These are phyloP conservation scores for Girardia tigrina DNA, from an alignment of 2,888 invertebrate genomes.

Conservation along the genomic window DNA sequence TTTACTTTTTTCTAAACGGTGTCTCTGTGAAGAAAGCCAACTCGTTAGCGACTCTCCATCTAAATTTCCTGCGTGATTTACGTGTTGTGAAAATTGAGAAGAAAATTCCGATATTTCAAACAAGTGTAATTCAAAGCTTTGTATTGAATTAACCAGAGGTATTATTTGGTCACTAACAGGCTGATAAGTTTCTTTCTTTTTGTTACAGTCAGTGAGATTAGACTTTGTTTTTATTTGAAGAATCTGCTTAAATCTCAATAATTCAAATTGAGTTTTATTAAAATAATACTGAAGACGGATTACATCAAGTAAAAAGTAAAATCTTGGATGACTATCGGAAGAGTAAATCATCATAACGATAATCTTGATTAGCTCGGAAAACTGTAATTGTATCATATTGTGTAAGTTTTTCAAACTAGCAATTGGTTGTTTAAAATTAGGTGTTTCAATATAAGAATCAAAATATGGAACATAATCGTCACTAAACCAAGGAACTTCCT, in stretches of 20 bases:
- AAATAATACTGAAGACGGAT: not conserved
- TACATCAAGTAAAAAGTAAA: not conserved
- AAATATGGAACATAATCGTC: not conserved
- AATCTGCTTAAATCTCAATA: not conserved
- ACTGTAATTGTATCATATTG: not conserved
- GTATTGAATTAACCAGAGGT: not conserved
- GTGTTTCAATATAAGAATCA: not conserved
- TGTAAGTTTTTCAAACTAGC: not conserved
- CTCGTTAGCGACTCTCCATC: not conserved
- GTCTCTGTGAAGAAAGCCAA: not conserved
- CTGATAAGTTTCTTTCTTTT: not conserved
- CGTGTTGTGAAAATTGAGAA: not conserved
- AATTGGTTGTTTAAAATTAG: not conserved
- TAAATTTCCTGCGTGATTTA: too few species aligned
- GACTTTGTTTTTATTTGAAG: constrained; percentile 5
- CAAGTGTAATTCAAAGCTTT: not conserved
- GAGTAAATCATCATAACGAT: not conserved
- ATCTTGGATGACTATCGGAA: not conserved
- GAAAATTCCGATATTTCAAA: constrained; percentile 11
- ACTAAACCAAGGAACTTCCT: not conserved
- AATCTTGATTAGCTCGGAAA: not conserved
- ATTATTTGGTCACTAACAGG: not conserved
- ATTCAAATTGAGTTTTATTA: not conserved
- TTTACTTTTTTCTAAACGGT: not conserved
- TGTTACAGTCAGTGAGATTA: not conserved